These are phyloP conservation scores for Mercenaria mercenaria DNA, from an alignment of 1,140 invertebrate genomes.

Conservation along the genomic window DNA sequence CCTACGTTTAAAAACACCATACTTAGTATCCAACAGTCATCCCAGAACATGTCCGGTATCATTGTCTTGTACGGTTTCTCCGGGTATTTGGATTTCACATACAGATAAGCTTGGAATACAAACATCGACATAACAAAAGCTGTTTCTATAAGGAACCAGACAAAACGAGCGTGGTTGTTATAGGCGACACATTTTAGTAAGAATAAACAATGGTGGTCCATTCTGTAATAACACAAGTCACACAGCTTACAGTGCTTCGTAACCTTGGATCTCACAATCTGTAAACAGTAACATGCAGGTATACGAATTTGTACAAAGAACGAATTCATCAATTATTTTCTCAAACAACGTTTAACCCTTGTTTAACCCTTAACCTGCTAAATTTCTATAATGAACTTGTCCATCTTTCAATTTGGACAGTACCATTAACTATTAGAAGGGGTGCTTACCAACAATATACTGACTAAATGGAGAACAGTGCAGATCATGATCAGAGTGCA, in stretches of 20 bases:
- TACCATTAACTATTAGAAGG: too few species aligned
- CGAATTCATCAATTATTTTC: background rate
- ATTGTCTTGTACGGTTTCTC: conserved; percentile 29
- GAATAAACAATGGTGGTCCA: conserved; percentile 85
- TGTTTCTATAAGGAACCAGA: conserved; percentile 76
- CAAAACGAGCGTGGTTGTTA: conserved; percentile 80
- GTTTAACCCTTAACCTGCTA: too few species aligned
- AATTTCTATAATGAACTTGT: too few species aligned
- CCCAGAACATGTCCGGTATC: conserved; percentile 54
- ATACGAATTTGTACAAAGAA: background rate
- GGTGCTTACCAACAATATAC: too few species aligned
- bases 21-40: conserved; percentile 73
- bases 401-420: too few species aligned
- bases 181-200: conserved; percentile 81
- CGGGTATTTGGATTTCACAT: conserved; percentile 47
- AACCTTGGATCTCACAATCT: conserved; percentile 71
- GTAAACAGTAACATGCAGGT: conserved; percentile 46
- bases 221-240: conserved; percentile 76
- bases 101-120: conserved; percentile 57
- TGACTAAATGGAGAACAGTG: too few species aligned
- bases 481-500: too few species aligned
- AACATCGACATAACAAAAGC: conserved; percentile 71
- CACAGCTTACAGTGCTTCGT: conserved; percentile 83
- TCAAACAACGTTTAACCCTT: background rate
- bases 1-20: conserved; percentile 71